These are phyloP conservation scores for Pipistrellus pygmaeus DNA, from an alignment of 2,797 vertebrate species.

Conservation along the genomic window DNA sequence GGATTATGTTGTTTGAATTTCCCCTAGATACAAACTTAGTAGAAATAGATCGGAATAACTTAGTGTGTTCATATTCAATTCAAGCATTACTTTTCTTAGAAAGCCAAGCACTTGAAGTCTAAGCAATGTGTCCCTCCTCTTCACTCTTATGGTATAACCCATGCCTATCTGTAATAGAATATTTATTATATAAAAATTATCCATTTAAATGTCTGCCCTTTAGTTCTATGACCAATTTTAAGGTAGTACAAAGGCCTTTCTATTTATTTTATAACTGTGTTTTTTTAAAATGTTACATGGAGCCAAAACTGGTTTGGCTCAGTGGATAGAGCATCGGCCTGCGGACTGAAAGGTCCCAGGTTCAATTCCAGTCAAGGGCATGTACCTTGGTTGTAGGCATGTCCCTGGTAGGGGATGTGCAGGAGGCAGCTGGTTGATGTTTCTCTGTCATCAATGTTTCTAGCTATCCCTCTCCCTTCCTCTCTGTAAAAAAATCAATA, in stretches of 20 bases:
- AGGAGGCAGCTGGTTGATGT: too few relatives aligned
- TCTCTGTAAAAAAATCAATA: too few relatives aligned
- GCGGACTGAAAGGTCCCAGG: too few relatives aligned
- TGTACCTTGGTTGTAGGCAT: too few relatives aligned
- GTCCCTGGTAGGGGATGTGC: too few relatives aligned
- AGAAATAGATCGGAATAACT: neutral
- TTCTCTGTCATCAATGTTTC: too few relatives aligned
- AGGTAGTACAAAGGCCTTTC: neutral
- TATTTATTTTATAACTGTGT: neutral
- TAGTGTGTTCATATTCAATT: neutral
- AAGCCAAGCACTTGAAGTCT: neutral
- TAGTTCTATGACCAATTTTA: constrained; percentile 34
- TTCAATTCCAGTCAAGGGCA: too few relatives aligned
- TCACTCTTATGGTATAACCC: neutral
- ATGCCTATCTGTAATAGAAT: neutral
- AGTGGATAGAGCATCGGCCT: too few relatives aligned
- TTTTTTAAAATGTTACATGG: neutral
- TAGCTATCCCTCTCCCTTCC: too few relatives aligned
- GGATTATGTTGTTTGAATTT: neutral
- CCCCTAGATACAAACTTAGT: neutral
- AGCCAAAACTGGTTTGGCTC: neutral
- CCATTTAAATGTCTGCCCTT: neutral
- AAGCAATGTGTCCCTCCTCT: neutral
- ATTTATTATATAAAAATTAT: neutral
- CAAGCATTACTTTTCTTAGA: neutral